Evolutionary conservation across 2,113 vertebrate species (phyloP).

Genomic region (Rhinopomastus cyanomelas): DNA sequence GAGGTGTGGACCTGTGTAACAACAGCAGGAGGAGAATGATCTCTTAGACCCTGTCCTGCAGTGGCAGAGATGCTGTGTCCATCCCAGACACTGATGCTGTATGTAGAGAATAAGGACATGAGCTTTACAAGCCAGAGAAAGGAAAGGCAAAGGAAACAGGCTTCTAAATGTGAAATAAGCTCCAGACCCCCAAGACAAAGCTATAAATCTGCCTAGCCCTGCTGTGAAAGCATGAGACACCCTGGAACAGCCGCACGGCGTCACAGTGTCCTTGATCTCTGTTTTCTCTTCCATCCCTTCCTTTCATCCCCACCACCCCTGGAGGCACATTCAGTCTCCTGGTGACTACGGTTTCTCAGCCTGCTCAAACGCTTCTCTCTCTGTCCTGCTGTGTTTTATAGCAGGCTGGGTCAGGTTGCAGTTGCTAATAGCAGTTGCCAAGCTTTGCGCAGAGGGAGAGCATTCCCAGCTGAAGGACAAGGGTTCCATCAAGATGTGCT

Average conservation of each 20-base stretch:
- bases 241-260: slow-evolving; percentile 4
- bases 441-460: not conserved
- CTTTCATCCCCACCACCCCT: not conserved
- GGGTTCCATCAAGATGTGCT: not conserved
- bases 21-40: not conserved
- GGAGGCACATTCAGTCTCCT: not conserved
- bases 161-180: slow-evolving; percentile 17
- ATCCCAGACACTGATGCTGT: not conserved
- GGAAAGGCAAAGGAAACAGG: slow-evolving; percentile 2
- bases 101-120: not conserved
- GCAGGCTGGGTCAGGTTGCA: not conserved
- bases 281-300: slow-evolving; percentile 3
- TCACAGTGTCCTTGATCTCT: slow-evolving; percentile 36
- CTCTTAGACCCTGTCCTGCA: not conserved
- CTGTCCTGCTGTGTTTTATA: not conserved
- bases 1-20: not conserved
- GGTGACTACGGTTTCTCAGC: not conserved
- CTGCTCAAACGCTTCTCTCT: not conserved
- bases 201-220: slow-evolving; percentile 33
- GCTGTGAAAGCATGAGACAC: slow-evolving; percentile 7
- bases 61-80: not conserved
- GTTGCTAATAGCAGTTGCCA: not conserved
- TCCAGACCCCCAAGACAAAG: slow-evolving; percentile 35
- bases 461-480: not conserved
- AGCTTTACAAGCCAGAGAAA: not conserved